Evolutionary conservation across 2,797 vertebrate genomes (phyloP).

Genomic region (Mormyrus hasselquistii): DNA sequence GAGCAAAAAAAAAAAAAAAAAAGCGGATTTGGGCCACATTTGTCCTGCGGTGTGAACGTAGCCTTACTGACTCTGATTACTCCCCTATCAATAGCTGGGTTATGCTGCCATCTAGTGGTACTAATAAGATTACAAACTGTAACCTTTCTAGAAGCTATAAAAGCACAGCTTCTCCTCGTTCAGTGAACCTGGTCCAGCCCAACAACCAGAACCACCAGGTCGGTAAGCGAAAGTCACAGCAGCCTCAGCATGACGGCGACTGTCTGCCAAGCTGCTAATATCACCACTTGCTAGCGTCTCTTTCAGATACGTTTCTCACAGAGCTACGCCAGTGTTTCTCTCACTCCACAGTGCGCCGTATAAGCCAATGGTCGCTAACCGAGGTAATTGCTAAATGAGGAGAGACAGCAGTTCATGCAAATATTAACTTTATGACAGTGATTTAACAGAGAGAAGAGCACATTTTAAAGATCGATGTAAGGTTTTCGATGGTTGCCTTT

Average conservation of each 20-base stretch:
- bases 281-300: neutral
- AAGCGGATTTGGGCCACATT: no score
- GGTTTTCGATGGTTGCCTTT: neutral
- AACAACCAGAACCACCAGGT: neutral
- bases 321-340: neutral
- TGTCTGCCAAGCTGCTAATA: neutral
- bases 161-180: neutral
- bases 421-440: neutral
- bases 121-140: neutral
- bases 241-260: neutral
- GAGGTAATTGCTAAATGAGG: neutral
- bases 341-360: neutral
- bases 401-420: neutral
- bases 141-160: neutral
- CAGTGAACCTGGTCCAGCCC: neutral
- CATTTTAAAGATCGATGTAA: neutral
- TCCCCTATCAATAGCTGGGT: neutral
- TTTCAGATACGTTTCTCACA: neutral
- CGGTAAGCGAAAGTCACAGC: neutral
- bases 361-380: neutral
- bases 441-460: neutral
- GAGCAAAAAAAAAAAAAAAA: no score
- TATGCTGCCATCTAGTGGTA: constrained; percentile 39
- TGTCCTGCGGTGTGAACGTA: no score
- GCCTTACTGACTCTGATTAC: neutral